Conservation (phyloP, 2,113 vertebrate species). For the Microcebus murinus region DNA sequence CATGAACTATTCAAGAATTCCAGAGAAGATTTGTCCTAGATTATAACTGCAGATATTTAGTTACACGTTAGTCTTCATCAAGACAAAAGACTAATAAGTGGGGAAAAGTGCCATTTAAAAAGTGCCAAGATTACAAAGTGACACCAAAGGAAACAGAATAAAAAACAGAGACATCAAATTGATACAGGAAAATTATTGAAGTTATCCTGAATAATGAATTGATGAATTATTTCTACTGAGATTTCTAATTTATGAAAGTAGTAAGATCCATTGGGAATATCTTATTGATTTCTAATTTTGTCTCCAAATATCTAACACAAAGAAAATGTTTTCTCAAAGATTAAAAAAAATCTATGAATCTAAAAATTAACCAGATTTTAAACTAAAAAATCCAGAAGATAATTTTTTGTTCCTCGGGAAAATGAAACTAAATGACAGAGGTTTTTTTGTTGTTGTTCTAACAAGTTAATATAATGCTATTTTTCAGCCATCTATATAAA, state of each 20-base stretch:
- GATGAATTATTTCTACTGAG: neutral
- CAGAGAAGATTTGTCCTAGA: neutral
- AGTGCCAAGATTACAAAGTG: slow-evolving; percentile 23
- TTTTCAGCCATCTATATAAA: neutral
- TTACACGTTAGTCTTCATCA: neutral
- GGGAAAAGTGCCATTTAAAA: neutral
- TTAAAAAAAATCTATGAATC: neutral
- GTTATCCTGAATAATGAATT: neutral
- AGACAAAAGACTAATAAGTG: neutral
- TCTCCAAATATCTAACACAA: neutral
- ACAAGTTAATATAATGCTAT: neutral
- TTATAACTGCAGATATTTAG: neutral
- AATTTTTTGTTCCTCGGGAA: neutral
- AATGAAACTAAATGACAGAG: neutral
- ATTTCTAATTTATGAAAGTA: neutral
- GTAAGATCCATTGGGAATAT: neutral
- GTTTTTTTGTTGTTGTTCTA: neutral
- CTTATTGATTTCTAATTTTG: neutral
- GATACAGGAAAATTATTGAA: neutral
- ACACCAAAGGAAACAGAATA: neutral
- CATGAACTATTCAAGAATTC: neutral
- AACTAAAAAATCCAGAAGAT: neutral
- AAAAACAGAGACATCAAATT: neutral
- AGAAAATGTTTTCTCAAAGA: neutral
- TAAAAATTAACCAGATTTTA: neutral